Evolutionary conservation across 1,140 invertebrate genomes (phyloP), one percentile per base, ranked within the genome.

Genomic region (Caerostris darwini): DNA sequence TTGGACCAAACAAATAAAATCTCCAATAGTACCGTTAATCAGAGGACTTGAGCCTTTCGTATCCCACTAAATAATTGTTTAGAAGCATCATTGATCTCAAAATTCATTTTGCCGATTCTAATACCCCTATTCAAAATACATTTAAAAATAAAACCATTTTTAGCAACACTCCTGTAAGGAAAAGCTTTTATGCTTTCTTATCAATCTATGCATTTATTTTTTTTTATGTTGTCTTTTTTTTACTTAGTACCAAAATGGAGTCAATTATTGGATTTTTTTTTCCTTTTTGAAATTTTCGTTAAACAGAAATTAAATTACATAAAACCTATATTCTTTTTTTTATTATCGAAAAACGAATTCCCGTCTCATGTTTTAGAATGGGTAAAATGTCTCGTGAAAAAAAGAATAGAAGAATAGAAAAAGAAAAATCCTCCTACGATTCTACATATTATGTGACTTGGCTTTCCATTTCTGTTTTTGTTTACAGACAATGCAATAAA

Each of bases 291-390:
- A 64, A 87, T 87, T 87, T 59, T 50, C 58, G 57, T 50, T 87
- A 53, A 64, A 87, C 85, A 61, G 59, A 87, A 87, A 87, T 87
- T 87, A 87, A 87, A 87, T 87, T 87, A 87, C 59, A 87, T 87
- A 87, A 87, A 87, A 87, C 57, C 85, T 50, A 59, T 61, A 59
- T 57, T 85, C 59, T 58, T 19, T 50, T n/a, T 34, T 34, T 34
- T 34, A 34, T 64, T 87, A 87, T 87, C 85, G 85, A 64, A 87
- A 87, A 87, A 87, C 82, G 82, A 83, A 83, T 83, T 83, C 82
- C 7, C 12, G 34, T 57, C 54, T 57, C 82, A 57, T 57, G 82
- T 85, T 56, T 56, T 34, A 17, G 17, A 19, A 85, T 19, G 17
- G 54, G 14, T 17, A 57, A 34, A n/a, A 50, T 3, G 85, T 3